Base-by-base conservation (phyloP, 2,888 invertebrate genomes). In the Tholera decimalis region DNA sequence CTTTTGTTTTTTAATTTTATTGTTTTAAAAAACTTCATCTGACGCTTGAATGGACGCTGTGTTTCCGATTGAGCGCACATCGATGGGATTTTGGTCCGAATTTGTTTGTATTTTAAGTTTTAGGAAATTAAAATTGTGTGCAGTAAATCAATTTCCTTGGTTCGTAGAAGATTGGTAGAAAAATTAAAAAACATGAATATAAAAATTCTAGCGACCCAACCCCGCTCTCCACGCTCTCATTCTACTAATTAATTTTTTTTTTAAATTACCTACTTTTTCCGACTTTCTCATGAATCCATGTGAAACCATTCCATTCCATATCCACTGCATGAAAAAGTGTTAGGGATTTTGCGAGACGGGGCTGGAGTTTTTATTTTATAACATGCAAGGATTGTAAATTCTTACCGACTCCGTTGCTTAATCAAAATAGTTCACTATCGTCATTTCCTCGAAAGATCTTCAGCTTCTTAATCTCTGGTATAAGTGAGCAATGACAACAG, bases 11-110 rank as follows among this genome's bases (percentile, higher is more conserved):
- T 80, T 68, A 57, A 71, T 71, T 80, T 78, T 76, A 71, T 71
- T 76, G 73, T 66, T 76, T 79, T 76, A 59, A 67, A 70, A 77
- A 82, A 67, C 71, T 73, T 75, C 69, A 77, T 79, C 72, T 67
- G 80, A 76, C 77, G 83, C 77, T 76, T 83, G 71, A 77, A 82
- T 79, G 82, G 73, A 73, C 55, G 78, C 63, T 67, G 79, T 39
- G 73, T 82, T 82, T 75, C 73, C 82, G 72, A 80, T 70, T 78
- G 72, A 65, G 8, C 59, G 68, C 68, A 54, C 64, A 67, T 74
- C 72, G 73, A 79, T 77, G 58, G 47, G 68, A 62, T 67, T 76
- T 67, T 65, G 46, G 55, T 22, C 15, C 56, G 51, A 61, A 56
- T 69, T 65, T 67, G 44, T 61, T 59, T 49, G 56, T 51, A 7